Percentiles rank a stretch among this genome's conserved stretches.
Evolutionary conservation across 2,797 vertebrate species (phyloP).

Genomic region (Acrocephalus scirpaceus): DNA sequence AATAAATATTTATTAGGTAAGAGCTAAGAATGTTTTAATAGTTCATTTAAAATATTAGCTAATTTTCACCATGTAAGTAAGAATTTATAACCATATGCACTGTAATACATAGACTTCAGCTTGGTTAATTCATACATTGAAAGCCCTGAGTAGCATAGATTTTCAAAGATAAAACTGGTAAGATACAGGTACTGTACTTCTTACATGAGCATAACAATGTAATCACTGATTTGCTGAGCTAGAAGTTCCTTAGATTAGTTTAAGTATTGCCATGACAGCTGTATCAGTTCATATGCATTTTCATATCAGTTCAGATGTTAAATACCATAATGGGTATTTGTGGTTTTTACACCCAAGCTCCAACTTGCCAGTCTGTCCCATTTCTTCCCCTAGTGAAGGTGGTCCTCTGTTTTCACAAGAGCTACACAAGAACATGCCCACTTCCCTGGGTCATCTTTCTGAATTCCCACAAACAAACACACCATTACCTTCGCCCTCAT

Average conservation of each 20-base stretch:
- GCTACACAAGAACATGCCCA: not conserved
- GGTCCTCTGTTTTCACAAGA: not conserved
- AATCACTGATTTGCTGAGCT: not conserved
- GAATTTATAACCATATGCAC: not conserved
- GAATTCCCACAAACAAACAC: not conserved
- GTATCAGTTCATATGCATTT: not conserved
- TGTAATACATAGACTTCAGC: not conserved
- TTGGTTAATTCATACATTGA: not conserved
- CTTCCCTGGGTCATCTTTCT: not conserved
- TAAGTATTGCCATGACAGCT: not conserved
- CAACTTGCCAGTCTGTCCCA: not conserved
- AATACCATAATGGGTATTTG: not conserved
- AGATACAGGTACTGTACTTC: not conserved
- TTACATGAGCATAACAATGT: not conserved
- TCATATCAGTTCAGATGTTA: not conserved
- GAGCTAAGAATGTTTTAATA: not conserved
- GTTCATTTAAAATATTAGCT: not conserved
- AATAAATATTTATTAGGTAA: slow-evolving; percentile 33
- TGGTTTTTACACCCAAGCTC: not conserved
- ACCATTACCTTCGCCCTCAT: accelerated
- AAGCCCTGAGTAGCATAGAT: not conserved
- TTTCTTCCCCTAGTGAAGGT: not conserved
- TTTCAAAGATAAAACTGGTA: not conserved
- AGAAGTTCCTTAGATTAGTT: not conserved
- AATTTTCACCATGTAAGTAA: not conserved